A percentile compares a stretch with the other conserved stretches of the same genome.
Evolutionary conservation across 2,888 invertebrate genomes (phyloP).

Genomic region (Sphaerophoria rueppellii): DNA sequence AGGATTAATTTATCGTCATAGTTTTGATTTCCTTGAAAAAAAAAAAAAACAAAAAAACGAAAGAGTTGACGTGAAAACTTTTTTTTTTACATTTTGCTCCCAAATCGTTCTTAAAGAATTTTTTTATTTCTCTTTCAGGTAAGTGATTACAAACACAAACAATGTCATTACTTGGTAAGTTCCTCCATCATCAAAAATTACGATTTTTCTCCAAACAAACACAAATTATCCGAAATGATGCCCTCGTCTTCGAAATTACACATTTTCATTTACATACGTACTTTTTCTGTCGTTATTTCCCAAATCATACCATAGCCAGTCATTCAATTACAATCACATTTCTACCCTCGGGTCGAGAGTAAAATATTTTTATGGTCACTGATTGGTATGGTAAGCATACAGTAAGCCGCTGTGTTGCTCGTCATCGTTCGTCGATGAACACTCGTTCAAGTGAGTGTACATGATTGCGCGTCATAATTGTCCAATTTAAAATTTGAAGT

Average conservation of each 20-base stretch:
- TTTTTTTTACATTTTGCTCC: background rate
- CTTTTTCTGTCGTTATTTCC: background rate
- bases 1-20: background rate
- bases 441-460: background rate
- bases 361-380: constrained; percentile 62
- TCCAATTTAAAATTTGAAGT: constrained; percentile 50
- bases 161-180: background rate
- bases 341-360: constrained; percentile 63
- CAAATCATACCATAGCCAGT: constrained; percentile 60
- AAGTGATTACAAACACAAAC: background rate
- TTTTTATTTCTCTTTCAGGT: constrained; percentile 12
- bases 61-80: constrained; percentile 9
- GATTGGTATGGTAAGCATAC: constrained; percentile 51
- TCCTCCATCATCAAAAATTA: constrained; percentile 22
- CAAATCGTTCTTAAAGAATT: background rate
- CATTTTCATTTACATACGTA: constrained; percentile 61
- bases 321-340: constrained; percentile 67
- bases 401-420: background rate
- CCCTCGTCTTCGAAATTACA: constrained; percentile 44
- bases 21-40: background rate
- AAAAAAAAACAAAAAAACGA: constrained; percentile 2
- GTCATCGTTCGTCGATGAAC: background rate
- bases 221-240: constrained; percentile 30
- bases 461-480: constrained; percentile 68
- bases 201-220: constrained; percentile 40